A percentile compares a stretch with the other conserved stretches of the same genome.
These are phyloP conservation scores for Coleophora flavipennella DNA, from an alignment of 2,888 invertebrate species.

Conservation along the genomic window DNA sequence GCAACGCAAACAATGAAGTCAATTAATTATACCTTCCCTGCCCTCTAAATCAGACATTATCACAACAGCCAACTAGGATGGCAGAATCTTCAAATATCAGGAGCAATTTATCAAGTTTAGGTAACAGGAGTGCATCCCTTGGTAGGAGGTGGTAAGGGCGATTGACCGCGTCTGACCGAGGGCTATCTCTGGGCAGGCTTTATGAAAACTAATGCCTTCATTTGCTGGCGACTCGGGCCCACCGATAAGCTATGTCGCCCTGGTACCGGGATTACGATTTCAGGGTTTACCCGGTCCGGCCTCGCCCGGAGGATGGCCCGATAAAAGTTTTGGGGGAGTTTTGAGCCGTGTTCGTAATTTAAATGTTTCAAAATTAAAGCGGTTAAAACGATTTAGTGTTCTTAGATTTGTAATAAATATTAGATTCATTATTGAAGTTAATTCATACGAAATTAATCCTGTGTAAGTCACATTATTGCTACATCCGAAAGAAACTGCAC, in stretches of 20 bases:
- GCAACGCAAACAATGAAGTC: too few relatives aligned
- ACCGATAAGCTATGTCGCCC: conserved; percentile 65
- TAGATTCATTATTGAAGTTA: too few relatives aligned
- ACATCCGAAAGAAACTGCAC: too few relatives aligned
- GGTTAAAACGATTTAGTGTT: conserved; percentile 1
- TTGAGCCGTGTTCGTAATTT: conserved; percentile 46
- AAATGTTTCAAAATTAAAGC: conserved; percentile 35
- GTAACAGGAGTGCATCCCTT: conserved; percentile 40
- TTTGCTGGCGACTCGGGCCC: conserved; percentile 55
- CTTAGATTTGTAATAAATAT: too few relatives aligned
- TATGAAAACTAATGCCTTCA: conserved; percentile 72
- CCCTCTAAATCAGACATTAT: too few relatives aligned
- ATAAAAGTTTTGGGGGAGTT: conserved; percentile 52
- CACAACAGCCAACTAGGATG: conserved; percentile 16
- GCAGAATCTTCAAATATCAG: conserved; percentile 31
- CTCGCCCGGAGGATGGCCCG: conserved; percentile 23
- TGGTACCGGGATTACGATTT: conserved; percentile 60
- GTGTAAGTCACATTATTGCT: too few relatives aligned
- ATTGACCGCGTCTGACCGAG: conserved; percentile 35
- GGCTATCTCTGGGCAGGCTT: conserved; percentile 57
- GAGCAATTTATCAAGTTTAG: conserved; percentile 39
- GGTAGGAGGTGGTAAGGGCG: conserved; percentile 25
- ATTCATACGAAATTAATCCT: too few relatives aligned
- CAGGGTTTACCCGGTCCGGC: conserved; percentile 39
- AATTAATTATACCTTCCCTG: too few relatives aligned